Evolutionary conservation across 2,888 invertebrate genomes (phyloP).

Genomic region (Psylliodes chrysocephalus): DNA sequence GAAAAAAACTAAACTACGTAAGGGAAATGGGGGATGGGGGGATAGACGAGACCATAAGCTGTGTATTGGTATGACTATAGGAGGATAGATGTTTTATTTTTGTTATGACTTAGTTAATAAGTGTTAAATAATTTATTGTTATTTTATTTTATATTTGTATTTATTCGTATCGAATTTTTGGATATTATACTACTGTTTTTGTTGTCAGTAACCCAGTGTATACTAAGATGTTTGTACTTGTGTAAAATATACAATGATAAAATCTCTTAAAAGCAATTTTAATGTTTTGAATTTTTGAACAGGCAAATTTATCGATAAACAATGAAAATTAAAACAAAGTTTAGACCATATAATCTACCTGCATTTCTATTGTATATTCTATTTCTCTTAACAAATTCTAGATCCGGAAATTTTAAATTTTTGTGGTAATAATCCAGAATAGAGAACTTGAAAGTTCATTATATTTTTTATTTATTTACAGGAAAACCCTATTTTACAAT

Average conservation of each 20-base stretch:
- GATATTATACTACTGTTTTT: constrained; percentile 26
- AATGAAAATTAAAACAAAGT: too few species aligned
- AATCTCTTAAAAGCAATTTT: constrained; percentile 5
- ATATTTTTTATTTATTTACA: too few species aligned
- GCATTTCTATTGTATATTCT: too few species aligned
- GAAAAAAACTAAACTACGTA: constrained; percentile 79
- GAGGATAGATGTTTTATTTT: constrained; percentile 38
- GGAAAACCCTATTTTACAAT: too few species aligned
- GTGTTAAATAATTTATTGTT: constrained; percentile 30
- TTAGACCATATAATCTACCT: too few species aligned
- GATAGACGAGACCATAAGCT: constrained; percentile 86
- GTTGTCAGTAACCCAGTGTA: constrained; percentile 22
- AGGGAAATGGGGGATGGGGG: constrained; percentile 98
- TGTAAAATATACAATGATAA: constrained; percentile 27
- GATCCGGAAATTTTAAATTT: too few species aligned
- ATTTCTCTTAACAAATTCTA: too few species aligned
- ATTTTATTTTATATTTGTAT: constrained; percentile 31
- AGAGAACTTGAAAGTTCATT: too few species aligned
- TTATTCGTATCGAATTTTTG: constrained; percentile 32
- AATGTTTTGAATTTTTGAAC: neutral
- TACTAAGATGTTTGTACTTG: constrained; percentile 32
- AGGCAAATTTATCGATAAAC: too few species aligned
- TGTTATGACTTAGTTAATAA: constrained; percentile 26
- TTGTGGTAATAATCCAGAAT: too few species aligned
- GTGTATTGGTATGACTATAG: constrained; percentile 77